Percentiles rank a stretch among this genome's conserved stretches.
Conservation (phyloP, 2,113 vertebrate species). For the Tetraodon nigroviridis region DNA sequence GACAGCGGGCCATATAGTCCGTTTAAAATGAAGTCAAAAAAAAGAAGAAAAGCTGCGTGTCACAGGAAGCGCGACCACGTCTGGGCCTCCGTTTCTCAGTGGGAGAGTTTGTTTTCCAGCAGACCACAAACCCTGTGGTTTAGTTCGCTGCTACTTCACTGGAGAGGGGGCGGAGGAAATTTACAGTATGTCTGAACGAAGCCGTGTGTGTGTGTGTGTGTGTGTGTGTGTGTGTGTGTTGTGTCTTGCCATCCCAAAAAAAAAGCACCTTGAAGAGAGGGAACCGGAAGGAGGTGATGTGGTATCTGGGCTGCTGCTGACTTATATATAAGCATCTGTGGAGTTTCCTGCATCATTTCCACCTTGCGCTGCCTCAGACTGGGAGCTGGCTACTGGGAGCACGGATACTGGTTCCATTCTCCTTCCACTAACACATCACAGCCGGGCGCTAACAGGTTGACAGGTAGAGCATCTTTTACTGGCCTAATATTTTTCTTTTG, state of each 20-base stretch:
- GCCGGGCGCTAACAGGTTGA: background rate
- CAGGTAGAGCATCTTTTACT: constrained; percentile 17
- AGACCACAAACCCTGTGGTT: constrained; percentile 67
- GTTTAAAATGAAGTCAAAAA: background rate
- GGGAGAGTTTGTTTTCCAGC: constrained; percentile 60
- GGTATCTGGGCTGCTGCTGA: constrained; percentile 31
- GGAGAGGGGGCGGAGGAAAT: constrained; percentile 53
- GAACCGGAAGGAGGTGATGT: constrained; percentile 67
- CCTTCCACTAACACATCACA: constrained; percentile 12
- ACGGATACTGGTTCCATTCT: constrained; percentile 15
- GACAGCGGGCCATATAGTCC: no score
- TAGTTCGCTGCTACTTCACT: constrained; percentile 50
- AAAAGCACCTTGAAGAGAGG: constrained; percentile 48
- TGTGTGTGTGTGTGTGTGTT: constrained; percentile 23
- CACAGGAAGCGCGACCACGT: constrained; percentile 50
- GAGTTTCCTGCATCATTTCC: constrained; percentile 43
- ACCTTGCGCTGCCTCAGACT: constrained; percentile 24
- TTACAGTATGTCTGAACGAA: constrained; percentile 38
- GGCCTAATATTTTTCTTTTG: background rate
- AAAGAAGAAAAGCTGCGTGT: constrained; percentile 15
- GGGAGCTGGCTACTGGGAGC: constrained; percentile 10
- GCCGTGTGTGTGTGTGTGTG: constrained; percentile 16
- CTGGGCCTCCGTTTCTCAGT: constrained; percentile 54
- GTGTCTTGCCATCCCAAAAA: constrained; percentile 41
- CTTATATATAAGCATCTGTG: constrained; percentile 52